Conservation (phyloP, 2,113 vertebrate genomes). For the Columbina picui region DNA sequence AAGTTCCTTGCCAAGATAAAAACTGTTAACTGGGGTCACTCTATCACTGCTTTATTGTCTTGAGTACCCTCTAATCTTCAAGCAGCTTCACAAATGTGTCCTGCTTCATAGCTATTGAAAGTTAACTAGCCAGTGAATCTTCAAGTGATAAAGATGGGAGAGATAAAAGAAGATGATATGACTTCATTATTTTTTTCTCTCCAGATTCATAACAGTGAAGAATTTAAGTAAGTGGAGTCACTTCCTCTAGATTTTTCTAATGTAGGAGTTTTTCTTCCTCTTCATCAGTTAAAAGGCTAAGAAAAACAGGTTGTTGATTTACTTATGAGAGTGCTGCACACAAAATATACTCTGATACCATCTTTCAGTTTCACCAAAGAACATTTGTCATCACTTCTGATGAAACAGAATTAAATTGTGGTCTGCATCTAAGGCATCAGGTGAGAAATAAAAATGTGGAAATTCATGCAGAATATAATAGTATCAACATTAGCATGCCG, state of each 20-base stretch:
- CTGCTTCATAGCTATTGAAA: not conserved
- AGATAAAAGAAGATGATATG: not conserved
- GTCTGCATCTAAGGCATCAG: not conserved
- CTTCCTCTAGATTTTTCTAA: not conserved
- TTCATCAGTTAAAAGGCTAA: not conserved
- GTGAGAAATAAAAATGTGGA: constrained; percentile 20
- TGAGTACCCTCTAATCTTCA: constrained; percentile 7
- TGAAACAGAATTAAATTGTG: constrained; percentile 26
- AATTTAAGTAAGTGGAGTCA: not conserved
- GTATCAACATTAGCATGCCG: constrained; percentile 24
- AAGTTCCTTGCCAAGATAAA: constrained; percentile 14
- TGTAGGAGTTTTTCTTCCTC: not conserved
- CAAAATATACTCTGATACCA: constrained; percentile 22
- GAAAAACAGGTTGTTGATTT: constrained; percentile 24
- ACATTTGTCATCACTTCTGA: constrained; percentile 46
- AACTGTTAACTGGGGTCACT: constrained; percentile 6
- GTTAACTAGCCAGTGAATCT: not conserved
- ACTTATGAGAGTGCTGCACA: not conserved
- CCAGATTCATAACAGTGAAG: not conserved
- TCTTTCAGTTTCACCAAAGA: constrained; percentile 29
- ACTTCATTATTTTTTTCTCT: not conserved
- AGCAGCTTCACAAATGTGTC: not conserved
- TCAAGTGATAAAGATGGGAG: not conserved
- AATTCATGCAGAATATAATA: constrained; percentile 16
- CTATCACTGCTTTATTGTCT: constrained; percentile 31